Evolutionary conservation across 2,888 invertebrate species (phyloP), one percentile per base, ranked within the genome.

Genomic region (Bruchidius siliquastri): DNA sequence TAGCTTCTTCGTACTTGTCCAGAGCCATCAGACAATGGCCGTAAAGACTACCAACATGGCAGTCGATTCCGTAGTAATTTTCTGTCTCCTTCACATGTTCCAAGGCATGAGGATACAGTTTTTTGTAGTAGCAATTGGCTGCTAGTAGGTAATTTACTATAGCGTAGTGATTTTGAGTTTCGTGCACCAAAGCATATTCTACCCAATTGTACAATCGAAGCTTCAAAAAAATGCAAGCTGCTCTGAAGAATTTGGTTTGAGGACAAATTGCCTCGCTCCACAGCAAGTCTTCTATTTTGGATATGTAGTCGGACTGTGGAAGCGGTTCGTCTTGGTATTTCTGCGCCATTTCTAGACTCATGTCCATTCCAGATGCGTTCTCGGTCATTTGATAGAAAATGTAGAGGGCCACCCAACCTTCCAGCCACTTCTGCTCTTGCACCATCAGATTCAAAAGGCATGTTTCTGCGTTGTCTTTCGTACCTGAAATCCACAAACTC

Each of bases 381-480:
- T 79, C 77, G n/a, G 74, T 78, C 73, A 81, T 80, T 73, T 81
- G 75, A 74, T 86, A 85, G 77, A 84, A 85, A 68, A 85, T 69
- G 72, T 84, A 83, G 10, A 86, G 77, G 8, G 83, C 76, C 8
- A 82, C 82, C 86, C 87, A 87, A 82, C 84, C 86, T 82, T 85
- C 85, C 2, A 83, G 70, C 84, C 85, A 87, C 67, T 76, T 78
- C 0, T 84, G 82, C 75, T 83, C 77, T 30, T 80, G 77, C 0
- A 82, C 76, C 67, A 85, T 76, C 22, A 85, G 74, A 22, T 82
- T 83, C 74, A 86, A 75, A 66, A 87, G 81, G 76, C 85, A 85
- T 0, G 82, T 84, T 81, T 87, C 86, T 0, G 86, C 85, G 76
- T 85, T 84, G 32, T 82, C 77, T 18, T 76, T 76, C 49, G 13